phyloP scores from a whole-genome alignment of 2,113 vertebrate species.

The Perca flavescens region DNA sequence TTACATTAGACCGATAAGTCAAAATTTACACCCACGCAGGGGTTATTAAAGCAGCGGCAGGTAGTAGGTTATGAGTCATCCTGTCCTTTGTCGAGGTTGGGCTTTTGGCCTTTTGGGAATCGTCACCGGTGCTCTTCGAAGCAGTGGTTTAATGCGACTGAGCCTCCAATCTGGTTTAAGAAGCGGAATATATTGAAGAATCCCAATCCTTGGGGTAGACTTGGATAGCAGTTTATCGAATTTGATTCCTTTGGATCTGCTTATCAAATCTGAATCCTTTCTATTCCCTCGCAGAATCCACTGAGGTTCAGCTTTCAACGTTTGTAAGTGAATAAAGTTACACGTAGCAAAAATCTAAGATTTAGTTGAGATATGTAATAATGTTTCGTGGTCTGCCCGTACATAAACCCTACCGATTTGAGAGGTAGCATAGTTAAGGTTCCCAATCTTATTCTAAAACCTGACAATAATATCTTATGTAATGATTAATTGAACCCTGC shows the following conservation, averaged over 20 bases:
- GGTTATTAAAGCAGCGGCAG: constrained; percentile 57
- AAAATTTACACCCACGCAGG: constrained; percentile 59
- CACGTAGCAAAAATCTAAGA: not conserved
- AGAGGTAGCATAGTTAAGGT: not conserved
- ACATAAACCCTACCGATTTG: not conserved
- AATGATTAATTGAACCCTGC: not conserved
- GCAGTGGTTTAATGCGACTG: not conserved
- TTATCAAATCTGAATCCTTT: constrained; percentile 2
- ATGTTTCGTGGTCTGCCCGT: not conserved
- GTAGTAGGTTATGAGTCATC: constrained; percentile 32
- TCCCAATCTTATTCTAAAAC: not conserved
- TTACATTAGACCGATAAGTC: constrained; percentile 58
- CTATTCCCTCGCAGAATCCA: constrained; percentile 16
- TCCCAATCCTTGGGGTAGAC: not conserved
- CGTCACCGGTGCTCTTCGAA: constrained; percentile 10
- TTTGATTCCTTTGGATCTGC: not conserved
- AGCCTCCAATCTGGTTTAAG: constrained; percentile 12
- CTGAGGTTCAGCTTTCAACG: not conserved
- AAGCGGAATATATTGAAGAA: not conserved
- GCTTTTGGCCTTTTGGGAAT: constrained; percentile 23
- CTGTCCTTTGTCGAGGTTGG: constrained; percentile 54
- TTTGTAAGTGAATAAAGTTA: not conserved
- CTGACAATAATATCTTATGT: not conserved
- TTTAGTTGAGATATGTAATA: not conserved
- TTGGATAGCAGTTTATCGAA: not conserved